These are phyloP conservation scores for Morus bassanus DNA, from an alignment of 2,797 vertebrate species.

Conservation along the genomic window DNA sequence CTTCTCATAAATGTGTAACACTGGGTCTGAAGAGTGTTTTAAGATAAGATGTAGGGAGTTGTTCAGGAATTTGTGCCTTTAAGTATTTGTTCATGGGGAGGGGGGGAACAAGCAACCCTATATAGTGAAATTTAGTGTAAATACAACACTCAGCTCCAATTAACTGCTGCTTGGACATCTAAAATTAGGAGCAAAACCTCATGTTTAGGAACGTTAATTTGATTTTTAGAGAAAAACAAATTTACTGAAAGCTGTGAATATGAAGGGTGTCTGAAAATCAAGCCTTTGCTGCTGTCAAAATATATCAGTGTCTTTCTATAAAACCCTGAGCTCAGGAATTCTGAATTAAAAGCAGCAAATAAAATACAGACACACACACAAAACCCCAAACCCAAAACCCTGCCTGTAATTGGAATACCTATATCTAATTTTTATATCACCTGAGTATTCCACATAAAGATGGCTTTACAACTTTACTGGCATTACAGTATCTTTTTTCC, in stretches of 20 bases:
- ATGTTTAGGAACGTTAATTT: not conserved
- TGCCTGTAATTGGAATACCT: not conserved
- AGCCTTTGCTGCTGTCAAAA: not conserved
- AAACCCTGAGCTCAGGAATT: not conserved
- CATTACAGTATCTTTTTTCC: not conserved
- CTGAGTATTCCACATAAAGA: not conserved
- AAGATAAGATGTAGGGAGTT: not conserved
- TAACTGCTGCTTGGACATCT: not conserved
- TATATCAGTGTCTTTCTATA: not conserved
- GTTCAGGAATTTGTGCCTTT: not conserved
- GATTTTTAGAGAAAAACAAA: not conserved
- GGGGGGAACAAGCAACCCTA: not conserved
- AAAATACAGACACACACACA: not conserved
- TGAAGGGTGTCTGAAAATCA: not conserved
- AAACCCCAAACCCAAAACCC: not conserved
- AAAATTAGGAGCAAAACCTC: not conserved
- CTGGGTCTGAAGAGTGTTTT: not conserved
- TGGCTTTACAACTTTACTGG: not conserved
- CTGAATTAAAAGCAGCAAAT: not conserved
- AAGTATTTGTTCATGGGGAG: not conserved
- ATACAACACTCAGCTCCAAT: not conserved
- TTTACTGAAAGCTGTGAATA: not conserved
- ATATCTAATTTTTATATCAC: not conserved
- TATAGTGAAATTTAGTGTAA: not conserved
- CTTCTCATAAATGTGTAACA: not conserved